Percentiles rank a stretch among this genome's conserved stretches.
Conservation (phyloP, 2,113 vertebrate species). For the Leptodactylus fuscus region DNA sequence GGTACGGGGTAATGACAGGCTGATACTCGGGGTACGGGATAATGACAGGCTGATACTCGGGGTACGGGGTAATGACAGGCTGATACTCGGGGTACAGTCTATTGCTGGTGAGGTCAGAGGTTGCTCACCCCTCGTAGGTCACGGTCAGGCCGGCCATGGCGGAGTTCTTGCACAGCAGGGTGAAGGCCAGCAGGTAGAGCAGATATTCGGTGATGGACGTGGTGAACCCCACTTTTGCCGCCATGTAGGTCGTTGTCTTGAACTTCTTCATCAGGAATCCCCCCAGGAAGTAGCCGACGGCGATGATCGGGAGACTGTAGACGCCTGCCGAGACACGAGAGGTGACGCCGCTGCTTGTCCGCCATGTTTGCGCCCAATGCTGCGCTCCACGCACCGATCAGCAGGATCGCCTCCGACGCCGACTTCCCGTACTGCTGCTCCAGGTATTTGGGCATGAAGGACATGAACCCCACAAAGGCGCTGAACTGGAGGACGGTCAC, state of each 20-base stretch:
- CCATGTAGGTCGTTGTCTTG: constrained; percentile 84
- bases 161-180: constrained; percentile 83
- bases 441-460: constrained; percentile 93
- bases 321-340: constrained; percentile 75
- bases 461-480: constrained; percentile 80
- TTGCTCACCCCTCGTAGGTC: constrained; percentile 85
- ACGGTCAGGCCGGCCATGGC: constrained; percentile 86
- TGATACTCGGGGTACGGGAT: background rate
- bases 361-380: background rate
- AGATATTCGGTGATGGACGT: constrained; percentile 79
- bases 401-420: constrained; percentile 88
- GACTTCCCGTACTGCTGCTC: constrained; percentile 95
- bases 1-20: background rate
- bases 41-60: background rate
- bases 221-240: constrained; percentile 80
- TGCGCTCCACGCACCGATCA: constrained; percentile 79
- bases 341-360: background rate
- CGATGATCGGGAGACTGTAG: constrained; percentile 87
- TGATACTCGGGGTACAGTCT: background rate
- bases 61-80: background rate
- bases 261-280: constrained; percentile 91
- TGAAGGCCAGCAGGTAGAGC: constrained; percentile 76
- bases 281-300: constrained; percentile 88
- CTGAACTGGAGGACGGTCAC: constrained; percentile 84
- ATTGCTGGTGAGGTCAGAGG: background rate